These are phyloP conservation scores for Sinotaia quadrata DNA, from an alignment of 2,888 invertebrate genomes.

Conservation along the genomic window DNA sequence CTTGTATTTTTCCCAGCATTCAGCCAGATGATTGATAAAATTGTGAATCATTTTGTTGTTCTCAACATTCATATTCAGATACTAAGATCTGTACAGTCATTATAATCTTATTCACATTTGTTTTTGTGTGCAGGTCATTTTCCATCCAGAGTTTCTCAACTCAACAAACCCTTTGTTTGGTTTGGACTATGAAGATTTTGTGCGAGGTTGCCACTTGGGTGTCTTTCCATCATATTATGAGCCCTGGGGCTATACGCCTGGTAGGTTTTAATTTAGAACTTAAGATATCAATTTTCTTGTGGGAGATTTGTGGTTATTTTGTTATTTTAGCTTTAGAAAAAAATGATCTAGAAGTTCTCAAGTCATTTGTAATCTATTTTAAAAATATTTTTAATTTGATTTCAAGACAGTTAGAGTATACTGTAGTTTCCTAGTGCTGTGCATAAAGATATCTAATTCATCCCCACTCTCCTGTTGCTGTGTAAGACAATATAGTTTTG, in stretches of 20 bases:
- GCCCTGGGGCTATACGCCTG: conserved; percentile 99
- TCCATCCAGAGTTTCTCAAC: conserved; percentile 98
- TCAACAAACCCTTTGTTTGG: conserved; percentile 98
- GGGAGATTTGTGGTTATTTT: neutral
- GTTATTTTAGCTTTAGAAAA: neutral
- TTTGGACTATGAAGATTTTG: conserved; percentile 99
- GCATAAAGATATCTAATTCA: too few species aligned
- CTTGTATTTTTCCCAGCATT: too few species aligned
- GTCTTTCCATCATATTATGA: conserved; percentile 99
- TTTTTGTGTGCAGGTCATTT: conserved; percentile 82
- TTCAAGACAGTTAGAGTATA: too few species aligned
- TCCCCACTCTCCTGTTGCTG: too few species aligned
- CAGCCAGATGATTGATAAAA: too few species aligned
- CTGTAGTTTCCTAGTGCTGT: too few species aligned
- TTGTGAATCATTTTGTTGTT: too few species aligned
- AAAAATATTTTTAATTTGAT: too few species aligned
- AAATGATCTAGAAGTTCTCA: neutral
- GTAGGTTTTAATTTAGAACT: conserved; percentile 48
- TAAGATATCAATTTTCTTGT: neutral
- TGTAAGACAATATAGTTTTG: too few species aligned
- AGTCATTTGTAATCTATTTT: neutral
- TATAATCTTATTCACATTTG: neutral
- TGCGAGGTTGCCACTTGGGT: conserved; percentile 97
- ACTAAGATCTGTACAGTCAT: neutral
- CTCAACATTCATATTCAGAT: neutral